Base-by-base conservation (phyloP, 2,888 invertebrate species). In the Plagiodera versicolora region DNA sequence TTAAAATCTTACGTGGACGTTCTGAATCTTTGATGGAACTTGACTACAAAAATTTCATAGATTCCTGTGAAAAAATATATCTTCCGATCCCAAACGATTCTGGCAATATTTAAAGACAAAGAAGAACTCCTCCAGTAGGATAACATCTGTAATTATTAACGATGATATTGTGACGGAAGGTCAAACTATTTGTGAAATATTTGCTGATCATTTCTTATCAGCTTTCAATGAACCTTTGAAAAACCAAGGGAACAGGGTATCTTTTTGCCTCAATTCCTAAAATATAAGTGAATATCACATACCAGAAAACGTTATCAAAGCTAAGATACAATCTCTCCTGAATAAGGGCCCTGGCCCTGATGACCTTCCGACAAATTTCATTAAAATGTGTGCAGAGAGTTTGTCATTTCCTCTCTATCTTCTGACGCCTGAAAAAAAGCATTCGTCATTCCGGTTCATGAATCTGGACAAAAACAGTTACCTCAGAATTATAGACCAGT, bases 111-210 rank as follows among this genome's bases (percentile, higher is more conserved):
- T 48, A 2, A 48, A 48, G 14, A 20, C 48, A 48, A 48, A 48
- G 14, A 48, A 48, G 48, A 24, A 48, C 24, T 48, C 48, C 14
- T 24, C 20, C 11, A 20, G 48, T 24, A 48, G 24, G 14, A 48
- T 48, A 48, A 30, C n/a, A n/a, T n/a, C n/a, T n/a, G n/a, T n/a
- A n/a, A n/a, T 30, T 10, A 30, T 30, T 16, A 50, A 50, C 18
- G 30, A 50, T 14, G 30, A 30, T 1, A 50, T 50, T 30, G 30
- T 50, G 50, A 24, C 30, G 16, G 30, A 50, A 28, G 50, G 50
- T 50, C 30, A 50, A 50, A 50, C 30, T 16, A 50, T 50, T 50
- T 50, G 28, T 50, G 50, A 28, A 50, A 9, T 28, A 24, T 50
- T 30, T 50, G 30, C 50, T 28, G 50, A 50, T 30, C 9, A 50